Conservation (phyloP, 2,797 vertebrate genomes). For the Sebastes trivittatus region DNA sequence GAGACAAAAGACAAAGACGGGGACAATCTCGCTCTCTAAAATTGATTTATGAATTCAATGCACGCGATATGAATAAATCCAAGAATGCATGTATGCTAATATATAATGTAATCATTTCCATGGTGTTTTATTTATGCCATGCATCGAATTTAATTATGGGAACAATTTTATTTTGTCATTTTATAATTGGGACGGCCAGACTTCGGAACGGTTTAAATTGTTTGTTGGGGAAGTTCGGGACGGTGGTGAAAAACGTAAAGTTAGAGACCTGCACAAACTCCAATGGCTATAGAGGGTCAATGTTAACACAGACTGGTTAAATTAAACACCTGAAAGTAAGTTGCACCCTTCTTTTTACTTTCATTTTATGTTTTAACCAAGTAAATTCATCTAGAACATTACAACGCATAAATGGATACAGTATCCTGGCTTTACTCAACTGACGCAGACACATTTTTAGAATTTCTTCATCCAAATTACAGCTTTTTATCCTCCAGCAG, state of each 20-base stretch:
- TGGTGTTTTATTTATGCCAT: no score
- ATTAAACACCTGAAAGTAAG: not conserved
- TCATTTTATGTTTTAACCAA: not conserved
- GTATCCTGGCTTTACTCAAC: not conserved
- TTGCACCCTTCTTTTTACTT: not conserved
- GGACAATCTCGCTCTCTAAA: no score
- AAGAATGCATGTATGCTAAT: no score
- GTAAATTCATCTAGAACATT: not conserved
- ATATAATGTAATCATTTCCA: no score
- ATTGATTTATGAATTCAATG: no score
- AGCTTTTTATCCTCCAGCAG: not conserved
- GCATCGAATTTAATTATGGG: no score
- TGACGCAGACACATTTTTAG: not conserved
- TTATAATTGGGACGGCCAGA: no score
- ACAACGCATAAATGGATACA: not conserved
- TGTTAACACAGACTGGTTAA: not conserved
- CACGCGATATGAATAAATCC: no score
- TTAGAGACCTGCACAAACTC: not conserved
- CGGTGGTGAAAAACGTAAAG: not conserved
- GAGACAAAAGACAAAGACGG: no score
- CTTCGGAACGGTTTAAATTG: not conserved
- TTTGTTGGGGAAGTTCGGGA: not conserved
- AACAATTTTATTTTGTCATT: no score
- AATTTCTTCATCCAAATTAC: not conserved
- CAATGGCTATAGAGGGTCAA: not conserved